A percentile compares a stretch with the other conserved stretches of the same genome.
phyloP scores from a whole-genome alignment of 2,113 vertebrate genomes.

The Struthio camelus region DNA sequence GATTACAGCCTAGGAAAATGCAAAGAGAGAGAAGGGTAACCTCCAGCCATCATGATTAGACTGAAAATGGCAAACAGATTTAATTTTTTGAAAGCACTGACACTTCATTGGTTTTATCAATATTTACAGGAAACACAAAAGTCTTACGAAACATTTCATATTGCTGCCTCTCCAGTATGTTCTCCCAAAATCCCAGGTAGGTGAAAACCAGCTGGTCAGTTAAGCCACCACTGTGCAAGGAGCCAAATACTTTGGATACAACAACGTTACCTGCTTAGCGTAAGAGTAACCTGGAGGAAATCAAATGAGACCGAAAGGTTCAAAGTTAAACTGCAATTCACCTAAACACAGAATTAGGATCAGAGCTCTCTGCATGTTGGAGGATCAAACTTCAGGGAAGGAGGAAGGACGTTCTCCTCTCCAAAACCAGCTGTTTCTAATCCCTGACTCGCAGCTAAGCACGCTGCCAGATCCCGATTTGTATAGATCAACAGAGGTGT shows the following conservation, averaged over 20 bases:
- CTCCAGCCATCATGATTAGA: neutral
- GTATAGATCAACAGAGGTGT: fast-evolving
- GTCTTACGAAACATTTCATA: neutral
- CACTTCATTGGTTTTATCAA: neutral
- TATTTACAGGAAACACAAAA: neutral
- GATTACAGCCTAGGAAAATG: neutral
- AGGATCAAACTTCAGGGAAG: neutral
- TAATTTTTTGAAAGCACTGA: fast-evolving
- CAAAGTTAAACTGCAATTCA: neutral
- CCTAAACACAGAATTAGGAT: neutral
- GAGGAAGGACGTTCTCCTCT: neutral
- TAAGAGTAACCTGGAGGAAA: neutral
- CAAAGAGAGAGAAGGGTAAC: neutral
- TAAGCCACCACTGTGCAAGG: neutral
- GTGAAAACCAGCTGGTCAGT: neutral
- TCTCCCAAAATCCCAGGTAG: neutral
- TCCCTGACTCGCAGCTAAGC: fast-evolving
- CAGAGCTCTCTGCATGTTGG: neutral
- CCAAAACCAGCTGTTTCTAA: neutral
- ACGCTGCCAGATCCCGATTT: neutral
- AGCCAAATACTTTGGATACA: neutral
- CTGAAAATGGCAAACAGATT: neutral
- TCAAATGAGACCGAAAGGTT: neutral
- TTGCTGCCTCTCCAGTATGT: neutral
- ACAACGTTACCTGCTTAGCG: neutral